A percentile compares a stretch with the other conserved stretches of the same genome.
phyloP scores from a whole-genome alignment of 2,888 invertebrate genomes.

The Piscicola geometra region DNA sequence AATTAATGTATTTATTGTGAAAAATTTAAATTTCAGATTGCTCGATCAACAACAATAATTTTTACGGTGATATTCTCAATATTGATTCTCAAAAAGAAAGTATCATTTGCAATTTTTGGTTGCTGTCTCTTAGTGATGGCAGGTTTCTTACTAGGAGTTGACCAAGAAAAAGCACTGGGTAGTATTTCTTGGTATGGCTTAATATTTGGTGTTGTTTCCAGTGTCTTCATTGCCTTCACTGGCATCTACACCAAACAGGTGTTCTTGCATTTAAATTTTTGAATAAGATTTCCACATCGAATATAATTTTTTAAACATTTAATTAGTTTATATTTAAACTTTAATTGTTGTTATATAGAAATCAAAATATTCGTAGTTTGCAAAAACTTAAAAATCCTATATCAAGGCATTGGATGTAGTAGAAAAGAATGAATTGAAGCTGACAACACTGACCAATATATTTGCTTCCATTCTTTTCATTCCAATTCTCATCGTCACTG shows the following conservation, averaged over 20 bases:
- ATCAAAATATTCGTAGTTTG: background rate
- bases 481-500: conserved; percentile 49
- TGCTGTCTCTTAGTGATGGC: conserved; percentile 50
- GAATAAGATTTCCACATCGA: no score
- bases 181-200: conserved; percentile 52
- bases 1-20: background rate
- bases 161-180: conserved; percentile 52
- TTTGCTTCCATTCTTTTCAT: conserved; percentile 50
- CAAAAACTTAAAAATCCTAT: background rate
- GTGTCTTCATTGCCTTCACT: conserved; percentile 52
- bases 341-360: no score
- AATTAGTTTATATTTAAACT: no score
- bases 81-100: conserved; percentile 47
- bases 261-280: no score
- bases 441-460: conserved; percentile 51
- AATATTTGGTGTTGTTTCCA: conserved; percentile 52
- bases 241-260: conserved; percentile 53
- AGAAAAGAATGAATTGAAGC: conserved; percentile 48
- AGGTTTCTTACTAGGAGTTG: conserved; percentile 53
- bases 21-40: conserved; percentile 45
- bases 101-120: conserved; percentile 46
- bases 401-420: conserved; percentile 46
- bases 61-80: conserved; percentile 53
- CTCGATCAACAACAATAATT: conserved; percentile 53
- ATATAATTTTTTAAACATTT: no score